A percentile compares a stretch with the other conserved stretches of the same genome.
phyloP scores from a whole-genome alignment of 2,113 vertebrate species.

The Dunckerocampus dactyliophorus region DNA sequence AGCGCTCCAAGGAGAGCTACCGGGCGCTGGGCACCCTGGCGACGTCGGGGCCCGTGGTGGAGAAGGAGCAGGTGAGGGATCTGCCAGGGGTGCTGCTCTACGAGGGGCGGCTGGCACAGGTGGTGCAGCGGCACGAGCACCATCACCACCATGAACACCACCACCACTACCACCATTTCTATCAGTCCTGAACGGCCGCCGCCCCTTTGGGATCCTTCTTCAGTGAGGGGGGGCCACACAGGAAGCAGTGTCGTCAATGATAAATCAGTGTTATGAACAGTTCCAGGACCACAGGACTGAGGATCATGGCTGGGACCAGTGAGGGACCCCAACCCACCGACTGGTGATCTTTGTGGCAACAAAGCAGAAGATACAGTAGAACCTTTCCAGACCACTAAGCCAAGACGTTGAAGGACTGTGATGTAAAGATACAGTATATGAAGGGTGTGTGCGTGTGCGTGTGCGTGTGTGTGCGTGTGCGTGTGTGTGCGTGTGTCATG shows the following conservation, averaged over 20 bases:
- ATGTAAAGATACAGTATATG: slow-evolving; percentile 51
- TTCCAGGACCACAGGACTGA: slow-evolving; percentile 25
- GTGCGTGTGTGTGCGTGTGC: slow-evolving; percentile 4
- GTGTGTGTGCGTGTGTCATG: slow-evolving; percentile 36
- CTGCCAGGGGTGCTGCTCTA: slow-evolving; percentile 84
- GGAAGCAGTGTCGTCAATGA: slow-evolving; percentile 15
- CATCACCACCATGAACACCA: slow-evolving; percentile 98
- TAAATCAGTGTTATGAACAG: slow-evolving; percentile 46
- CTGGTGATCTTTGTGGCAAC: slow-evolving; percentile 18
- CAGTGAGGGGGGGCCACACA: slow-evolving; percentile 16
- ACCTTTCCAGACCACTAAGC: slow-evolving; percentile 44
- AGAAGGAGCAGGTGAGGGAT: slow-evolving; percentile 87
- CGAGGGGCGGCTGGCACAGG: slow-evolving; percentile 84
- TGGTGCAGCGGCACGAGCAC: slow-evolving; percentile 95
- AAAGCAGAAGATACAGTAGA: slow-evolving; percentile 32
- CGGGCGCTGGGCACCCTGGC: slow-evolving; percentile 74
- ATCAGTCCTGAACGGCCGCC: slow-evolving; percentile 84
- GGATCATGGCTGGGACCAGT: slow-evolving; percentile 16
- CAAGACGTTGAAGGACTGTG: slow-evolving; percentile 37
- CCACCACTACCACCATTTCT: slow-evolving; percentile 98
- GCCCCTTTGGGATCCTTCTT: background rate
- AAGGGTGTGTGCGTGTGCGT: slow-evolving; percentile 46
- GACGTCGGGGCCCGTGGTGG: slow-evolving; percentile 73
- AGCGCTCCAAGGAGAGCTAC: slow-evolving; percentile 84
- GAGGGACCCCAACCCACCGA: slow-evolving; percentile 55